Percentiles rank a stretch among this genome's conserved stretches.
These are phyloP conservation scores for Murina feae DNA, from an alignment of 2,113 vertebrate species.

Conservation along the genomic window DNA sequence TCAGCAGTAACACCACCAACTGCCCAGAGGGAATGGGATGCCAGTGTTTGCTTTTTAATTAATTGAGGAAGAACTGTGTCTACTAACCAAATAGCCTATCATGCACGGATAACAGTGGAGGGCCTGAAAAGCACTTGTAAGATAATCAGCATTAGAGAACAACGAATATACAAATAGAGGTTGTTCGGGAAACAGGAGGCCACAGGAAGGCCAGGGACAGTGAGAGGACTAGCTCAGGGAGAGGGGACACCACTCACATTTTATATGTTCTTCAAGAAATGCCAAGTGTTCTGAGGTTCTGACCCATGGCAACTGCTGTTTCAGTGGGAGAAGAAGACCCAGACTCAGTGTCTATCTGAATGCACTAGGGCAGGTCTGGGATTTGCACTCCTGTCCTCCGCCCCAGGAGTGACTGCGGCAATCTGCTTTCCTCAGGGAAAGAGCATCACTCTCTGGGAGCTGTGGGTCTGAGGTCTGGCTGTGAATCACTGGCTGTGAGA, in stretches of 20 bases:
- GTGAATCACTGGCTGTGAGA: neutral
- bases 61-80: conserved; percentile 25
- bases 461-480: neutral
- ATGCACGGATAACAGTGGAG: neutral
- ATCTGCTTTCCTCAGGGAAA: neutral
- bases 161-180: neutral
- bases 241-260: accelerated
- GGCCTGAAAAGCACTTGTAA: neutral
- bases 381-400: neutral
- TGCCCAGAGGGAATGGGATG: neutral
- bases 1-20: neutral
- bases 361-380: too few relatives aligned
- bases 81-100: conserved; percentile 19
- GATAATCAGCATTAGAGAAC: neutral
- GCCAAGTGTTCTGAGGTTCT: neutral
- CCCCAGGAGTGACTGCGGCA: neutral
- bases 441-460: neutral
- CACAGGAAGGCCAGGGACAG: neutral
- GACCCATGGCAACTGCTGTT: neutral
- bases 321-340: neutral
- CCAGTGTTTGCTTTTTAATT: conserved; percentile 20
- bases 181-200: neutral
- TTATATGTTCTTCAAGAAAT: neutral
- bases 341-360: neutral
- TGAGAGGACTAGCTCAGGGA: accelerated